phyloP scores from a whole-genome alignment of 2,888 invertebrate species.

The Petrolisthes manimaculis region DNA sequence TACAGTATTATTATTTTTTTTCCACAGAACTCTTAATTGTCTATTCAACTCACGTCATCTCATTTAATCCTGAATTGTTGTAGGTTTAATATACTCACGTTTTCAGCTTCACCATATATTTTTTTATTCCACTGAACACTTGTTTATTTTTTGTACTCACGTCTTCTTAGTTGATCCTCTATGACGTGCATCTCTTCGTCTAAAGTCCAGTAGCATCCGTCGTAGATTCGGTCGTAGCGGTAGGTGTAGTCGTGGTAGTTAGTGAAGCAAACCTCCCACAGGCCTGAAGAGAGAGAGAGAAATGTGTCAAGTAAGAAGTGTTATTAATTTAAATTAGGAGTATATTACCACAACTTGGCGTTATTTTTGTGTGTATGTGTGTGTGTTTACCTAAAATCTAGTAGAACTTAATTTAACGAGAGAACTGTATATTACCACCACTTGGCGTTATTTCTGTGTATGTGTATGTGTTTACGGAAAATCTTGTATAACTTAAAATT shows the following conservation, averaged over 20 bases:
- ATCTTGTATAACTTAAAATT: no score
- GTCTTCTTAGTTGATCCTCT: conserved; percentile 87
- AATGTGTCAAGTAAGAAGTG: background rate
- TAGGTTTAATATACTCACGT: no score
- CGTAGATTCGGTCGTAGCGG: conserved; percentile 83
- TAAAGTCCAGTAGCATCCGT: conserved; percentile 96
- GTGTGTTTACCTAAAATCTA: no score
- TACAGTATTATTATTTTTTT: no score
- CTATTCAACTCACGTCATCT: no score
- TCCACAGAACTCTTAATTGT: no score
- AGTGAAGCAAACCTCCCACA: conserved; percentile 95
- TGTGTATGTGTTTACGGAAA: background rate
- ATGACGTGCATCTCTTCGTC: conserved; percentile 97
- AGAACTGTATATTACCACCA: background rate
- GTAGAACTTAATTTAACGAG: no score
- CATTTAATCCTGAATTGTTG: no score
- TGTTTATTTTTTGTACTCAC: conserved; percentile 71
- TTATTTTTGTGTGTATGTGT: background rate
- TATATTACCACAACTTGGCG: background rate
- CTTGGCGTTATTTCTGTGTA: background rate
- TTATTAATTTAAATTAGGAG: background rate
- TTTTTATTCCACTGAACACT: no score
- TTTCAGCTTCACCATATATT: no score
- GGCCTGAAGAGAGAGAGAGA: conserved; percentile 77
- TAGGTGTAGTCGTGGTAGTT: conserved; percentile 86